Evolutionary conservation across 2,113 vertebrate genomes (phyloP), one percentile per base, ranked within the genome.

Genomic region (Onychorhynchus coronatus): DNA sequence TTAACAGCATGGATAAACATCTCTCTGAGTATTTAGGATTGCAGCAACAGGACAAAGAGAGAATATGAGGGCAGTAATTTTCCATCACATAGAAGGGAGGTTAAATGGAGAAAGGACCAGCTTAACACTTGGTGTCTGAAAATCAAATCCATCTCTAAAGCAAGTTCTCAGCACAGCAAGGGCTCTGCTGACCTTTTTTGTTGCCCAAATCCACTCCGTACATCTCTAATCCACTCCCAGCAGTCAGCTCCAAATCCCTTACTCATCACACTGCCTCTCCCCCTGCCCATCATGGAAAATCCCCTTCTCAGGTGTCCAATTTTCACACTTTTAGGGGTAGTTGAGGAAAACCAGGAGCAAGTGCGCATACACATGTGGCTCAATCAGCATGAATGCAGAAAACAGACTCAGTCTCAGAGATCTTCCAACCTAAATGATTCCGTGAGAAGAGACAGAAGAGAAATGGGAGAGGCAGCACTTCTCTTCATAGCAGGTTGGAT

Each of bases 1-100:
- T 96, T 97, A 97, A 93, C 80, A 87, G 95, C 94, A 93, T 52
- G 47, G 93, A 89, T 83, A 93, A 95, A 73, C 80, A 81, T 86
- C 94, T 84, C 94, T 77, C 55, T 0, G 19, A 81, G 89, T 92
- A 84, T 93, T 95, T 77, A 81, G 68, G 44, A 56, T 50, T 89
- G 42, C 56, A 84, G 42, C 56, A 84, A 46, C 63, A 92, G 86
- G 84, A 89, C 61, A 78, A 55, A 81, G 46, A 42, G 23, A 91
- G 83, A 91, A 89, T 44, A 68, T 2, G 56, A 95, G 89, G 80
- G 80, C 91, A 95, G 94, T 92, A 95, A 95, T 93, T 96, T 97
- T 96, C 95, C 95, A 96, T 93, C 86, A 20, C 81, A 52, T 2
- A 28, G 76, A 44, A 84, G 35, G 27, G 72, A 86, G 82, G 85